These are phyloP conservation scores for Gallinago media DNA, from an alignment of 2,113 vertebrate species.

Conservation along the genomic window DNA sequence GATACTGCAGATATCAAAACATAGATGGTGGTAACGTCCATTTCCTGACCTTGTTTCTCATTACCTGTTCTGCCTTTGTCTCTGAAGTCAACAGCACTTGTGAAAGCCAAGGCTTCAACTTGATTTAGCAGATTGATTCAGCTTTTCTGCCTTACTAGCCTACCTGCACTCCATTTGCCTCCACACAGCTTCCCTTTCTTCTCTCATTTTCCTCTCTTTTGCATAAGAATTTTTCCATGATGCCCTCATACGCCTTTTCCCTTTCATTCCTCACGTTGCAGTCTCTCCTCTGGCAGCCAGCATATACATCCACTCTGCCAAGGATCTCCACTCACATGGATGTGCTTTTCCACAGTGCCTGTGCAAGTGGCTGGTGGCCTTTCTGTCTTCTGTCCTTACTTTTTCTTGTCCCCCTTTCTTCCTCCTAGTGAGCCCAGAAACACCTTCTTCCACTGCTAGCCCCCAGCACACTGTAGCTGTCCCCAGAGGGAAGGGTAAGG, in stretches of 20 bases:
- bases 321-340: background rate
- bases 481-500: fast-evolving
- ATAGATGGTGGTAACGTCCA: background rate
- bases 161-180: background rate
- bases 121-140: background rate
- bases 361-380: background rate
- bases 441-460: background rate
- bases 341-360: background rate
- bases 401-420: background rate
- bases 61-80: background rate
- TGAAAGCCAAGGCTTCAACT: background rate
- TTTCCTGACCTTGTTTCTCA: background rate
- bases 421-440: background rate
- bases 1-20: background rate
- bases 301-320: fast-evolving
- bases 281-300: background rate
- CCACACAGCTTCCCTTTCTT: background rate
- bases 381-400: background rate
- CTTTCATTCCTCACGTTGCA: background rate
- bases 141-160: background rate
- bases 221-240: background rate
- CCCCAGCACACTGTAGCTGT: background rate
- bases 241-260: background rate
- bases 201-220: background rate
- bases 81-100: background rate